Evolutionary conservation across 37 sponge, comb jelly and placozoan species (phyloP).

Genomic region (Mnemiopsis leidyi): DNA sequence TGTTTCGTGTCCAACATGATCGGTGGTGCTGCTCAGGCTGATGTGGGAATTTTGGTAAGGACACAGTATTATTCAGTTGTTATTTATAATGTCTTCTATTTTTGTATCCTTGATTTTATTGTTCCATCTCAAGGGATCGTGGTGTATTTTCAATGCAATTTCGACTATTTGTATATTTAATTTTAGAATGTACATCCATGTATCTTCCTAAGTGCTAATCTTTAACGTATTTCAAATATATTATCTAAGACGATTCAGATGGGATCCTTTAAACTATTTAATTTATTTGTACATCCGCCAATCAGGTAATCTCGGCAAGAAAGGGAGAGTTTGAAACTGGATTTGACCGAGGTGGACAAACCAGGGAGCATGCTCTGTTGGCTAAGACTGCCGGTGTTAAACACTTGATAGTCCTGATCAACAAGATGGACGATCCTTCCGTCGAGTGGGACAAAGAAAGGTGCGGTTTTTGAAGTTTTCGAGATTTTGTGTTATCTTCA

Average conservation of each 20-base stretch:
- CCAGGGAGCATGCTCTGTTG: slow-evolving; percentile 97
- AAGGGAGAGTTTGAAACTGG: slow-evolving; percentile 99
- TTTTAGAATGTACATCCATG: too few relatives aligned
- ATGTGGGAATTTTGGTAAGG: slow-evolving; percentile 85
- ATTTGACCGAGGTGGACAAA: slow-evolving; percentile 95
- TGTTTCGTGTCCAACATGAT: slow-evolving; percentile 99
- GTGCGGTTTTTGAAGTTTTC: slow-evolving; percentile 63
- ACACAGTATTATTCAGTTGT: too few relatives aligned
- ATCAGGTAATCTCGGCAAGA: slow-evolving; percentile 90
- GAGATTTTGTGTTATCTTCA: too few relatives aligned
- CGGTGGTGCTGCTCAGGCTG: slow-evolving; percentile 94
- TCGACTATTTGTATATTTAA: too few relatives aligned
- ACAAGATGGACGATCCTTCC: slow-evolving; percentile 99
- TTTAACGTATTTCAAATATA: too few relatives aligned
- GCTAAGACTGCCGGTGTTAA: slow-evolving; percentile 98
- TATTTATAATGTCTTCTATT: too few relatives aligned
- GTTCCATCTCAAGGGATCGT: too few relatives aligned
- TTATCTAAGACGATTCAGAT: too few relatives aligned
- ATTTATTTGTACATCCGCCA: too few relatives aligned
- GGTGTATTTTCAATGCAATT: too few relatives aligned
- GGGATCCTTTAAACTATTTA: not conserved
- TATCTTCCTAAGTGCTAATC: too few relatives aligned
- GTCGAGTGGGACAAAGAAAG: slow-evolving; percentile 87
- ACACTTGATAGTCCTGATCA: slow-evolving; percentile 91
- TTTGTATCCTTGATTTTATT: too few relatives aligned